Evolutionary conservation across 2,113 vertebrate species (phyloP), one percentile per base, ranked within the genome.

Genomic region (Eupsittula cactorum): DNA sequence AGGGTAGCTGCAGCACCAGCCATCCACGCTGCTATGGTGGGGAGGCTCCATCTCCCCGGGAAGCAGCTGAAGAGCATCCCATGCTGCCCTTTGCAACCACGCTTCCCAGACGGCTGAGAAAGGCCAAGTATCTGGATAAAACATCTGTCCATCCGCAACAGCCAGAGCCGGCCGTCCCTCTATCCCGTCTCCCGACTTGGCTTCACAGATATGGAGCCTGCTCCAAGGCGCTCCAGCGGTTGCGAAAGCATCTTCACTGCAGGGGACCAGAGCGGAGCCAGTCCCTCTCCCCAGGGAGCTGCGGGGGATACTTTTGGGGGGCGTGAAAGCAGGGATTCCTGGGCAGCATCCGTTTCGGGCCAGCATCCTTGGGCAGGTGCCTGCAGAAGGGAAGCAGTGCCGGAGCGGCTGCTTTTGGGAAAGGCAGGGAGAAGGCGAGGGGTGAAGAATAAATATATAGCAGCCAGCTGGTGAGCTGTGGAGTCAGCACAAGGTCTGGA

Each of bases 391-490:
- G 20, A 55, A 53, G 64, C 78, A 80, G 27, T 6, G 1, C 78
- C 49, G 0, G 0, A 42, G 63, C 49, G 69, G 71, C 76, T 91
- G 88, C 82, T 88, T 91, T 79, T 47, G 91, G 82, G 88, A 75
- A 62, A 94, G 87, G 62, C 82, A 28, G 64, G 27, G 65, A 84
- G 76, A 88, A 87, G 77, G 82, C 69, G 29, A 16, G 33, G 28
- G 11, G 19, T 67, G 57, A 78, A 95, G 75, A 95, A 95, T 84
- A 96, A 96, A 95, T 91, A 94, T 90, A 90, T 91, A 86, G 77
- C 94, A 94, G 88, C 86, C 95, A 96, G 96, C 94, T 96, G 95
- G 95, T 71, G 95, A 95, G 94, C 90, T 87, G 95, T 95, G 88
- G 95, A 95, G 95, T 94, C 96, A 96, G 96, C 96, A 95, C 71